phyloP scores from a whole-genome alignment of 2,888 invertebrate genomes.

The Trilocha varians region DNA sequence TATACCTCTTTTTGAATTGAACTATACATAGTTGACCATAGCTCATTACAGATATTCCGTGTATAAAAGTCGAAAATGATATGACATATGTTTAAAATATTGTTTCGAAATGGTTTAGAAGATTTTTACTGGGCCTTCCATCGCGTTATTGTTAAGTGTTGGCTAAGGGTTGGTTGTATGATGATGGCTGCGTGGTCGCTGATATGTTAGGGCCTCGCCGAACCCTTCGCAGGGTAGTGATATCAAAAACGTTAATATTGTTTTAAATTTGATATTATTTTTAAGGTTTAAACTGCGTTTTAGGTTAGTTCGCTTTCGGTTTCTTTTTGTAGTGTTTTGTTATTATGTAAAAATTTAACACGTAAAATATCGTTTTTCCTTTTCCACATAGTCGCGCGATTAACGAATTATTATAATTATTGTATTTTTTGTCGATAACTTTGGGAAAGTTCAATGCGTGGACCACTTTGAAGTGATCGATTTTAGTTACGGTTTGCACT shows the following conservation, averaged over 20 bases:
- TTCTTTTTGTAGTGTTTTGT: slow-evolving; percentile 61
- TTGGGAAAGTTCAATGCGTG: slow-evolving; percentile 41
- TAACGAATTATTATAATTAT: slow-evolving; percentile 38
- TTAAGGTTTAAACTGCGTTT: slow-evolving; percentile 47
- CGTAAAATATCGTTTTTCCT: slow-evolving; percentile 30
- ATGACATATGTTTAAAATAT: slow-evolving; percentile 37
- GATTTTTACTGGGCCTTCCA: slow-evolving; percentile 51
- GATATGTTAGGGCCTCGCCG: not conserved
- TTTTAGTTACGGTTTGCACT: slow-evolving; percentile 28
- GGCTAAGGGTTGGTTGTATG: slow-evolving; percentile 2
- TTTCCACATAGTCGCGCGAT: slow-evolving; percentile 51
- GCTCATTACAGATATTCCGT: slow-evolving; percentile 44
- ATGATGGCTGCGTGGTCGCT: not conserved
- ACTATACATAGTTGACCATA: slow-evolving; percentile 54
- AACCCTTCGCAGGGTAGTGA: slow-evolving; percentile 43
- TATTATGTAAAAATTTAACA: slow-evolving; percentile 67
- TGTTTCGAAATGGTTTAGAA: slow-evolving; percentile 34
- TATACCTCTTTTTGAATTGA: slow-evolving; percentile 51
- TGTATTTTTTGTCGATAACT: slow-evolving; percentile 34
- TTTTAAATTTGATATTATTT: slow-evolving; percentile 61
- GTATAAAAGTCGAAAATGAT: slow-evolving; percentile 39
- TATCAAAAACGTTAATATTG: slow-evolving; percentile 54
- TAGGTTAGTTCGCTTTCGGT: slow-evolving; percentile 61
- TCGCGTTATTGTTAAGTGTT: not conserved
- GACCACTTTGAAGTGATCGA: slow-evolving; percentile 37